Evolutionary conservation across 2,797 vertebrate genomes (phyloP).

Genomic region (Coregonus suidteri): DNA sequence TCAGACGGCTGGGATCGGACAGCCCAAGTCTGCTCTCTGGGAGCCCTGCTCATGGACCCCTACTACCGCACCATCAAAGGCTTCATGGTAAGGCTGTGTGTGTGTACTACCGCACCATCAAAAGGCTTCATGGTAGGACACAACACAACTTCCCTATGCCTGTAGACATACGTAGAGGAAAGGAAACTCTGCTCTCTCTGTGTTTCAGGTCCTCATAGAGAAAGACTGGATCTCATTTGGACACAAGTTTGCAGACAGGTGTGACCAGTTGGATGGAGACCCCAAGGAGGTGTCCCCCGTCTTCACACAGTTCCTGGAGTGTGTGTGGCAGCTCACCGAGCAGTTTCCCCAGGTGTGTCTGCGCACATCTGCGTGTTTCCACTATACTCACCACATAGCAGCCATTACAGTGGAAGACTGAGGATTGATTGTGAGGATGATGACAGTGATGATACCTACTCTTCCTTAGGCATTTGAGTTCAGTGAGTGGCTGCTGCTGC

Average conservation of each 20-base stretch:
- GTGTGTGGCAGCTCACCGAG: constrained; percentile 93
- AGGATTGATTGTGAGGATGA: background rate
- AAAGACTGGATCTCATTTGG: constrained; percentile 99
- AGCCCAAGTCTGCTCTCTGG: constrained; percentile 94
- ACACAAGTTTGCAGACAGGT: constrained; percentile 98
- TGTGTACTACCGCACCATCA: too few relatives aligned
- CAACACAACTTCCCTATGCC: too few relatives aligned
- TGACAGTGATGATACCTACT: background rate
- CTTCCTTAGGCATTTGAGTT: constrained; percentile 86
- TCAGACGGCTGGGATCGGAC: constrained; percentile 98
- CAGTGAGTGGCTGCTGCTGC: constrained; percentile 96
- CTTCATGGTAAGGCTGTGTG: constrained; percentile 85
- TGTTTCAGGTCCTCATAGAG: constrained; percentile 88
- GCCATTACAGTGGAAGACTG: background rate
- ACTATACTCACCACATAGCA: background rate
- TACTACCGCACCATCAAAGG: constrained; percentile 96
- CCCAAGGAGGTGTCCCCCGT: constrained; percentile 94
- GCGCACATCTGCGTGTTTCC: background rate
- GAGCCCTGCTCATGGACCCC: constrained; percentile 90
- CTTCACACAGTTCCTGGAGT: constrained; percentile 96
- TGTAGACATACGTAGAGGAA: too few relatives aligned
- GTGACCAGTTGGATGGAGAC: constrained; percentile 93
- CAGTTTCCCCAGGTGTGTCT: constrained; percentile 84
- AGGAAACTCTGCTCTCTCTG: background rate
- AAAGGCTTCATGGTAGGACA: constrained; percentile 73